Evolutionary conservation across 2,888 invertebrate genomes (phyloP).

Genomic region (Itoplectis maculator): DNA sequence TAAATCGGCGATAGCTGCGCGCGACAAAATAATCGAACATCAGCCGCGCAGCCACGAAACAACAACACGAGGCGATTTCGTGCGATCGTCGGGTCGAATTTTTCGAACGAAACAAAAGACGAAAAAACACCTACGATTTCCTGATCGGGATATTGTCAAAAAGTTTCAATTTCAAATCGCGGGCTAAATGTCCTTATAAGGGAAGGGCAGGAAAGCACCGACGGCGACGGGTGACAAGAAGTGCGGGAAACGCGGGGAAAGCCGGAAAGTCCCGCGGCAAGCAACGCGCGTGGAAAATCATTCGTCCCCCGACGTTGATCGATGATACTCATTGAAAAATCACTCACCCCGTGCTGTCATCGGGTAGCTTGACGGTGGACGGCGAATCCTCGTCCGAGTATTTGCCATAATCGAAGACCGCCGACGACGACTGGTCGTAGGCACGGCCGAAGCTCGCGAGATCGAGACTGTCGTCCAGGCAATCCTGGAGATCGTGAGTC

Average conservation of each 20-base stretch:
- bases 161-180: slow-evolving; percentile 77
- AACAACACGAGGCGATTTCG: slow-evolving; percentile 10
- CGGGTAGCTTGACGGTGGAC: slow-evolving; percentile 84
- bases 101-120: neutral
- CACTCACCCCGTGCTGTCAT: slow-evolving; percentile 86
- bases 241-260: neutral
- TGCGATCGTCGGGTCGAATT: neutral
- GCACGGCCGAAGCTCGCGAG: slow-evolving; percentile 85
- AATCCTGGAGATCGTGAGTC: slow-evolving; percentile 86
- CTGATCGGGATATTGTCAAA: slow-evolving; percentile 25
- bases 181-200: slow-evolving; percentile 80
- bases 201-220: slow-evolving; percentile 71
- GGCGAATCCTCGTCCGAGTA: slow-evolving; percentile 82
- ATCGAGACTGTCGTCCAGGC: slow-evolving; percentile 85
- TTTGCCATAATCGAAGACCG: slow-evolving; percentile 82
- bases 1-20: neutral
- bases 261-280: neutral
- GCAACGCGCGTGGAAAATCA: slow-evolving; percentile 15
- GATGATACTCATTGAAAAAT: slow-evolving; percentile 36
- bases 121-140: neutral
- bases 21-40: neutral
- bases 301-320: neutral
- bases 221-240: slow-evolving; percentile 61
- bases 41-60: slow-evolving; percentile 13
- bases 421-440: slow-evolving; percentile 84